Evolutionary conservation across 2,888 invertebrate genomes (phyloP).

Genomic region (Ectemnius lituratus): DNA sequence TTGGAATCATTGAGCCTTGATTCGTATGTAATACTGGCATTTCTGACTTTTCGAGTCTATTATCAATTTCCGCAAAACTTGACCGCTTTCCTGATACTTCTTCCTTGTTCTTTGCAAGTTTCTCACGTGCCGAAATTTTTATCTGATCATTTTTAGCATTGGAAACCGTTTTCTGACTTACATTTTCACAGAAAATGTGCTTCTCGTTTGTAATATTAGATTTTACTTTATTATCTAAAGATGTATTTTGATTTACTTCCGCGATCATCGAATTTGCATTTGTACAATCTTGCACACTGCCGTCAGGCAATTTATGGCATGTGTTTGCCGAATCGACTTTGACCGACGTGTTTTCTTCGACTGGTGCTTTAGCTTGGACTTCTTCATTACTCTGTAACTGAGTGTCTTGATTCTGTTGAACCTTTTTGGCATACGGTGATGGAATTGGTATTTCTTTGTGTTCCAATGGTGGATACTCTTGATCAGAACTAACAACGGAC

Average conservation of each 20-base stretch:
- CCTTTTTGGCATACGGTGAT: conserved; percentile 66
- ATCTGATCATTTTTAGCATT: conserved; percentile 74
- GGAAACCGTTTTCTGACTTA: conserved; percentile 66
- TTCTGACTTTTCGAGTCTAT: conserved; percentile 58
- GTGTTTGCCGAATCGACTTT: conserved; percentile 43
- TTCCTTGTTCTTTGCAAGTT: conserved; percentile 68
- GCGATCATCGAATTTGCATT: conserved; percentile 37
- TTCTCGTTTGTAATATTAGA: conserved; percentile 57
- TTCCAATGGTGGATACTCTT: conserved; percentile 70
- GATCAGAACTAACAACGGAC: conserved; percentile 82
- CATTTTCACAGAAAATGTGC: conserved; percentile 49
- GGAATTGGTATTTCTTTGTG: conserved; percentile 70
- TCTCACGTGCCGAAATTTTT: conserved; percentile 67
- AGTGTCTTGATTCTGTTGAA: conserved; percentile 59
- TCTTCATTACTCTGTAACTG: conserved; percentile 41
- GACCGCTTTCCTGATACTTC: conserved; percentile 70
- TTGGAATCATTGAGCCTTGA: conserved; percentile 45
- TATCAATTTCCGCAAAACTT: conserved; percentile 67
- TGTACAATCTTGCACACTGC: conserved; percentile 54
- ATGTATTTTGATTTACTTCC: conserved; percentile 53
- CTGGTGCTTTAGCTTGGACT: conserved; percentile 35
- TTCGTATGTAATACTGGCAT: conserved; percentile 51
- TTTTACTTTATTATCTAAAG: conserved; percentile 57
- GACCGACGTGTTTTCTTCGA: conserved; percentile 25
- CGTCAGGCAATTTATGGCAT: conserved; percentile 52